phyloP scores from a whole-genome alignment of 2,797 vertebrate genomes.

The Orientallactaga sibirica region DNA sequence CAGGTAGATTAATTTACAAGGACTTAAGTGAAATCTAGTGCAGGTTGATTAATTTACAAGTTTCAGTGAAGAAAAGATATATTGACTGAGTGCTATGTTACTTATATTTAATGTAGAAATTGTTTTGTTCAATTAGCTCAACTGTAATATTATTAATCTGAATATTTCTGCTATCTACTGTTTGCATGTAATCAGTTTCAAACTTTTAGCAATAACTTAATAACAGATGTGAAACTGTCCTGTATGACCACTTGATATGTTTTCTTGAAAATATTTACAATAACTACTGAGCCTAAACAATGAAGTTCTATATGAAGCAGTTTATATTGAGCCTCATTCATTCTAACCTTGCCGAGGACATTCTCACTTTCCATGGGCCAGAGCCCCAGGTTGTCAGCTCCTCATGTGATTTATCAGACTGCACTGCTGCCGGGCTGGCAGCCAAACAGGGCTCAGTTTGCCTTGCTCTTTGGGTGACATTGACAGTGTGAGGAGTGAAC shows the following conservation, averaged over 20 bases:
- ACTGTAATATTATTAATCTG: constrained; percentile 40
- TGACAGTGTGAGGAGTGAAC: constrained; percentile 35
- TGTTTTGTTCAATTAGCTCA: neutral
- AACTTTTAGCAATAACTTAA: constrained; percentile 12
- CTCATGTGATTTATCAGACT: constrained; percentile 57
- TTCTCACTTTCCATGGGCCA: constrained; percentile 43
- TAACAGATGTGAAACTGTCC: neutral
- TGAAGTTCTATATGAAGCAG: constrained; percentile 26
- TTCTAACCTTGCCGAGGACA: constrained; percentile 64
- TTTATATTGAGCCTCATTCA: constrained; percentile 54
- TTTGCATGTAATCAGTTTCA: constrained; percentile 24
- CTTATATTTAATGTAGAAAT: constrained; percentile 43
- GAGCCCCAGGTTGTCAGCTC: constrained; percentile 28
- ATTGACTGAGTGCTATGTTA: neutral
- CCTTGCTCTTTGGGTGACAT: constrained; percentile 49
- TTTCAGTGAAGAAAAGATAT: neutral
- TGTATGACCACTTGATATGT: constrained; percentile 21
- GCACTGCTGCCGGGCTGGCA: constrained; percentile 19
- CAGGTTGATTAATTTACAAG: constrained; percentile 28
- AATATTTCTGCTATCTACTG: constrained; percentile 1
- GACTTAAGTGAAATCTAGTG: neutral
- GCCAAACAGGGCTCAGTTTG: neutral
- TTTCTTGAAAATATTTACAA: constrained; percentile 56
- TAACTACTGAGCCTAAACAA: constrained; percentile 38
- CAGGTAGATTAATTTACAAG: constrained; percentile 46